Conservation (phyloP, 2,113 vertebrate species). For the Stegastes partitus region DNA sequence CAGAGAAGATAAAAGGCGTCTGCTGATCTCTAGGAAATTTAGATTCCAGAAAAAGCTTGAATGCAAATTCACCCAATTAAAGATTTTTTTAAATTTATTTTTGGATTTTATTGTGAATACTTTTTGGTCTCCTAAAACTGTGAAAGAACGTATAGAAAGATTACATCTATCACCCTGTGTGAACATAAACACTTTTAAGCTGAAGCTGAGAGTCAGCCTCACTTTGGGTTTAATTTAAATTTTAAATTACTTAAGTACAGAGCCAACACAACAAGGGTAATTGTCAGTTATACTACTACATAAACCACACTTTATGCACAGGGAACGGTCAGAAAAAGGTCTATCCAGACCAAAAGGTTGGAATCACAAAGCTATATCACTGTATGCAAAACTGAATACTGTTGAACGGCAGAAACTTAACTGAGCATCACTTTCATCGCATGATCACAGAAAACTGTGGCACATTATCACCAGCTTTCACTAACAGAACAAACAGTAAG, state of each 20-base stretch:
- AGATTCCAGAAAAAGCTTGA: neutral
- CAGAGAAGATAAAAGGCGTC: no score
- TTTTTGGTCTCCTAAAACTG: neutral
- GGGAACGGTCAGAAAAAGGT: no score
- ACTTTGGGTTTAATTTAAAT: neutral
- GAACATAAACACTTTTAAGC: neutral
- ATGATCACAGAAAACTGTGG: neutral
- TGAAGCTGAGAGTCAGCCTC: neutral
- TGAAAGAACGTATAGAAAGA: neutral
- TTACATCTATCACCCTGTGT: neutral
- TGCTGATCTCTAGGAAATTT: no score
- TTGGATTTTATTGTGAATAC: no score
- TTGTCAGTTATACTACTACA: neutral
- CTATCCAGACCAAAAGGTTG: no score
- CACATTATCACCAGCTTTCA: conserved; percentile 21
- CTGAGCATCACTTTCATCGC: neutral
- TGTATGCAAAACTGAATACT: no score
- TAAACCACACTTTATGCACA: no score
- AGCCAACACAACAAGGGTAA: neutral
- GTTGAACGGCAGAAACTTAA: no score
- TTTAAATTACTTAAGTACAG: neutral
- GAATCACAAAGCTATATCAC: no score
- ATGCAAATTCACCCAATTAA: neutral
- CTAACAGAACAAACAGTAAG: conserved; percentile 43
- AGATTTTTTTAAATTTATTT: neutral